These are phyloP conservation scores for Colaptes auratus DNA, from an alignment of 2,113 vertebrate species.

Conservation along the genomic window DNA sequence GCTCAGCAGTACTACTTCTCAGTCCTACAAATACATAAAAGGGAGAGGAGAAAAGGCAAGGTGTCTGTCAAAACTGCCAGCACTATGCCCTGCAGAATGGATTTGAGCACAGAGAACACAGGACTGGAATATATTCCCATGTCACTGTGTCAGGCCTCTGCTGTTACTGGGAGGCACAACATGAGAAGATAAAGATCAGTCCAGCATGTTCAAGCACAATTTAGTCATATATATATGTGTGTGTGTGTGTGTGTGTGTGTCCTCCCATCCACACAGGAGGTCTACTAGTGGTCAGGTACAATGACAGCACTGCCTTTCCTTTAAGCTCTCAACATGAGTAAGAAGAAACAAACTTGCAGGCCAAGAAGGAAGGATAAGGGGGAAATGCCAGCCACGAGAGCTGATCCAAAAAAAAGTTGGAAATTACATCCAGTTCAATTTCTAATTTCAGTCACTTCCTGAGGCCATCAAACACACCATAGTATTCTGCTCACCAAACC, in stretches of 20 bases:
- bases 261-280: neutral
- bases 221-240: neutral
- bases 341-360: neutral
- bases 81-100: neutral
- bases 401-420: neutral
- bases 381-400: neutral
- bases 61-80: neutral
- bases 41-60: neutral
- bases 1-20: neutral
- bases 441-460: conserved; percentile 41
- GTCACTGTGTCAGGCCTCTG: neutral
- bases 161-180: neutral
- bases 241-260: neutral
- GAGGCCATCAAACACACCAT: neutral
- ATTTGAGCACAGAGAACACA: neutral
- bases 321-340: neutral
- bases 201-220: neutral
- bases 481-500: conserved; percentile 27
- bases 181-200: neutral
- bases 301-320: neutral
- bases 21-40: neutral
- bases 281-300: neutral
- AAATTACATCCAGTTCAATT: neutral
- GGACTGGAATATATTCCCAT: neutral
- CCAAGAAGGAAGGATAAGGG: neutral